phyloP scores from a whole-genome alignment of 2,888 invertebrate genomes.

The Tetranychus piercei region DNA sequence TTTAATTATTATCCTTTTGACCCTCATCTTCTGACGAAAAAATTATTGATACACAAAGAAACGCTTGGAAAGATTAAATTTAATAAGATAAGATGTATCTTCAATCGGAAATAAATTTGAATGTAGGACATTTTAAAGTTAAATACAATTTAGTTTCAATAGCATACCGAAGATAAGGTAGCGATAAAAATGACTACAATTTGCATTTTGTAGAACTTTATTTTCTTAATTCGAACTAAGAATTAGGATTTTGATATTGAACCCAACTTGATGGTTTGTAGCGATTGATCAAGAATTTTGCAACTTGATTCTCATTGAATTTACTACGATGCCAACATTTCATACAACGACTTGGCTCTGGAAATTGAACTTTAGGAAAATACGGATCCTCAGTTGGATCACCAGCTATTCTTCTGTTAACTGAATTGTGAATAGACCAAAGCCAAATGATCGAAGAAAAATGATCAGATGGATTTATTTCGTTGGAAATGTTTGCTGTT shows the following conservation, averaged over 20 bases:
- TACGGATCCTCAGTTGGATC: constrained; percentile 74
- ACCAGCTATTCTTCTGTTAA: constrained; percentile 61
- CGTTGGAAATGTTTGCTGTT: constrained; percentile 50
- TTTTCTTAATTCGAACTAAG: too few species aligned
- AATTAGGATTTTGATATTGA: background rate
- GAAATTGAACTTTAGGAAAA: constrained; percentile 65
- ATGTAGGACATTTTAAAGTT: too few species aligned
- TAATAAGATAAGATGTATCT: too few species aligned
- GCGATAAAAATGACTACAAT: too few species aligned
- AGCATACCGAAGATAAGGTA: too few species aligned
- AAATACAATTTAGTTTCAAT: too few species aligned
- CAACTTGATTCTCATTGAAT: background rate
- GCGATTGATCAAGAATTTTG: background rate
- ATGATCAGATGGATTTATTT: constrained; percentile 45
- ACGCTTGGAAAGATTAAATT: too few species aligned
- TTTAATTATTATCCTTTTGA: too few species aligned
- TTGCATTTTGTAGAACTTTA: too few species aligned
- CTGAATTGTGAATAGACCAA: constrained; percentile 29
- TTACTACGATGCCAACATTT: constrained; percentile 36
- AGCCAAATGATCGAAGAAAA: constrained; percentile 45
- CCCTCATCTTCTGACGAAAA: too few species aligned
- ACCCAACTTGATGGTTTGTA: background rate
- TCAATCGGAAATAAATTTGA: too few species aligned
- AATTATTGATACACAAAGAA: too few species aligned
- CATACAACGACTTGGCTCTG: constrained; percentile 47